These are phyloP conservation scores for Halyomorpha halys DNA, from an alignment of 1,140 invertebrate genomes.

Conservation along the genomic window DNA sequence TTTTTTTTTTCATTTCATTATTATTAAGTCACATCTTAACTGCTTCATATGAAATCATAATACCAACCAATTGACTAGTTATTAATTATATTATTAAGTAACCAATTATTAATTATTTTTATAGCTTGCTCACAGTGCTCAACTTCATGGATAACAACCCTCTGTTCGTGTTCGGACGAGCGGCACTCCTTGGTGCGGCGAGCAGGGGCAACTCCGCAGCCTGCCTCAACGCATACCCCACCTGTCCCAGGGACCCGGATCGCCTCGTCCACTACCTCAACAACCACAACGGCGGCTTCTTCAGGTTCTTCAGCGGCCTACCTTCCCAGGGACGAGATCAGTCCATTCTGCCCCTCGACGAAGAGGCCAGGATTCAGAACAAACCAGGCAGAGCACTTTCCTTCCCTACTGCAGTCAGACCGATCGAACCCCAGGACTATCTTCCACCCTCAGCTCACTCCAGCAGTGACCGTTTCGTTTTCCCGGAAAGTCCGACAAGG, in stretches of 20 bases:
- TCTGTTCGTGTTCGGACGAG: conserved; percentile 55
- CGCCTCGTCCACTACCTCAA: conserved; percentile 66
- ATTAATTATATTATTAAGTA: too few species aligned
- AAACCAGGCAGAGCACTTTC: neutral
- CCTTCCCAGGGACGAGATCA: neutral
- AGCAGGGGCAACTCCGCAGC: conserved; percentile 46
- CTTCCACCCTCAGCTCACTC: neutral
- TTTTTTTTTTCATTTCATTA: too few species aligned
- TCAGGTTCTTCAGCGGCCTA: conserved; percentile 53
- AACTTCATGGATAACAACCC: conserved; percentile 44
- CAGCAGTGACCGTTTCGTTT: conserved; percentile 27
- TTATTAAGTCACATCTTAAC: too few species aligned
- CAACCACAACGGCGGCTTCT: conserved; percentile 76
- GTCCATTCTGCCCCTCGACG: neutral
- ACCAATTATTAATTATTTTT: conserved; percentile 28
- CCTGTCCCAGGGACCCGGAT: conserved; percentile 60
- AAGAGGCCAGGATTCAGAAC: neutral
- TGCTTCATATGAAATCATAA: too few species aligned
- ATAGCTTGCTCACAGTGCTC: conserved; percentile 41
- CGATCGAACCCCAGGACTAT: neutral
- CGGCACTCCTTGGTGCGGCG: conserved; percentile 56
- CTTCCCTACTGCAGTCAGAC: neutral
- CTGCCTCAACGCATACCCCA: conserved; percentile 54
- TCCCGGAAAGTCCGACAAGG: conserved; percentile 33
- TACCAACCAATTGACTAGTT: too few species aligned